A percentile compares a stretch with the other conserved stretches of the same genome.
Evolutionary conservation across 2,888 invertebrate genomes (phyloP).

Genomic region (Tetragnatha montana): DNA sequence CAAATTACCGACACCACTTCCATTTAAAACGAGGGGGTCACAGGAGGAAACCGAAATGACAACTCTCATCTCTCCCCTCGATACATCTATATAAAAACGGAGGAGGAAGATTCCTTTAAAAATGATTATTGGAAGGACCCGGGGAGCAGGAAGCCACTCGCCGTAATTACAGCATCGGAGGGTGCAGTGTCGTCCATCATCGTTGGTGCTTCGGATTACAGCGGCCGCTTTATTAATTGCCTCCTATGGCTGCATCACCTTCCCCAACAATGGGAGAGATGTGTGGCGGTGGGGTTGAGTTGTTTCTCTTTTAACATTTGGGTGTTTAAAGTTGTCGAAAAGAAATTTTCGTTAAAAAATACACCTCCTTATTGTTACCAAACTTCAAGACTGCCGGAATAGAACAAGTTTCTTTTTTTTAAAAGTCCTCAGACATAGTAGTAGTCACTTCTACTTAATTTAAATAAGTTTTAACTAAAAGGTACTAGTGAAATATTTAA

Average conservation of each 20-base stretch:
- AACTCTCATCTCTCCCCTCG: conserved; percentile 62
- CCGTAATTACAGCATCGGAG: conserved; percentile 62
- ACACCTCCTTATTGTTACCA: too few relatives aligned
- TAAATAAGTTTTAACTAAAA: too few relatives aligned
- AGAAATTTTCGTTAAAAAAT: too few relatives aligned
- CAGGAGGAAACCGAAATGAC: conserved; percentile 58
- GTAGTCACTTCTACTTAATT: too few relatives aligned
- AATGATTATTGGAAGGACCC: conserved; percentile 63
- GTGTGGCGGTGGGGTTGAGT: neutral
- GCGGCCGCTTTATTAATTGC: conserved; percentile 67
- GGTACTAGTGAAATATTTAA: too few relatives aligned
- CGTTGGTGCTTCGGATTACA: conserved; percentile 61
- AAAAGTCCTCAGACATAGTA: too few relatives aligned
- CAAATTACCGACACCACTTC: conserved; percentile 52
- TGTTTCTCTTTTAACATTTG: too few relatives aligned
- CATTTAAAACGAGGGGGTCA: conserved; percentile 56
- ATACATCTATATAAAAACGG: conserved; percentile 58
- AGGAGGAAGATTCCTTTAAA: conserved; percentile 60
- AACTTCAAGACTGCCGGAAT: too few relatives aligned
- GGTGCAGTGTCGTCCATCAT: conserved; percentile 66
- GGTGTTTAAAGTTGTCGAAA: too few relatives aligned
- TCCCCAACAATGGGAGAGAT: neutral
- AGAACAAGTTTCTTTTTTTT: too few relatives aligned
- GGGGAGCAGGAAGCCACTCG: conserved; percentile 42
- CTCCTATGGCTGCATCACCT: conserved; percentile 53